Evolutionary conservation across 2,113 vertebrate genomes (phyloP).

Genomic region (Oophaga pumilio): DNA sequence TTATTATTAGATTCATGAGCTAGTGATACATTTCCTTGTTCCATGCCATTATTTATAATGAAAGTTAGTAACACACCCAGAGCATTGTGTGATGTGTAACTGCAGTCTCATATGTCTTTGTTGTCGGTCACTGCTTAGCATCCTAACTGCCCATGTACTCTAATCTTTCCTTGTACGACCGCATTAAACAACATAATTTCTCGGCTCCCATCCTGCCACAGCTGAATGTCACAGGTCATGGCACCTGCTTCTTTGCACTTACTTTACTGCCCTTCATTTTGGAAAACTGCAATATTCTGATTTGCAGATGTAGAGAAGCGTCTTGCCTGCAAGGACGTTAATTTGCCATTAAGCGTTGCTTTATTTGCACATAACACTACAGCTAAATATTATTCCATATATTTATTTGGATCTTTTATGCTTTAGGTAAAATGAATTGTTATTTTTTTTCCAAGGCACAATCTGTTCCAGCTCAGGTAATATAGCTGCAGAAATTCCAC

Average conservation of each 20-base stretch:
- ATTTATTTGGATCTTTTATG: background rate
- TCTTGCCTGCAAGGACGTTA: background rate
- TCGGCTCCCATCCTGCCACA: background rate
- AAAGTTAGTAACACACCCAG: conserved; percentile 7
- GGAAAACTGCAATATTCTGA: background rate
- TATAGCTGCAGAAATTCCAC: conserved; percentile 6
- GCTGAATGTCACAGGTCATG: background rate
- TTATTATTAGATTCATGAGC: background rate
- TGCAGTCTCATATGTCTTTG: conserved; percentile 30
- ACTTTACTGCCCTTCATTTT: background rate
- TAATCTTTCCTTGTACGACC: conserved; percentile 22
- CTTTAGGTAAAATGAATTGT: background rate
- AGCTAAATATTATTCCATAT: background rate
- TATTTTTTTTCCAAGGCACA: background rate
- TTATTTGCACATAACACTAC: background rate
- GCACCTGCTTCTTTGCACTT: background rate
- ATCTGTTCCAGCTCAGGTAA: conserved; percentile 3
- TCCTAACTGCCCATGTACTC: conserved; percentile 14
- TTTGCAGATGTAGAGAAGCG: background rate
- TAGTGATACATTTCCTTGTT: background rate
- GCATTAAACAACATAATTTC: background rate
- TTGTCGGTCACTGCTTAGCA: conserved; percentile 5
- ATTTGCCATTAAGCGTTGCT: background rate
- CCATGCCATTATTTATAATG: background rate
- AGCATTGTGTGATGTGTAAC: background rate